Base-by-base conservation (phyloP, 2,113 vertebrate genomes). In the Murina feae region DNA sequence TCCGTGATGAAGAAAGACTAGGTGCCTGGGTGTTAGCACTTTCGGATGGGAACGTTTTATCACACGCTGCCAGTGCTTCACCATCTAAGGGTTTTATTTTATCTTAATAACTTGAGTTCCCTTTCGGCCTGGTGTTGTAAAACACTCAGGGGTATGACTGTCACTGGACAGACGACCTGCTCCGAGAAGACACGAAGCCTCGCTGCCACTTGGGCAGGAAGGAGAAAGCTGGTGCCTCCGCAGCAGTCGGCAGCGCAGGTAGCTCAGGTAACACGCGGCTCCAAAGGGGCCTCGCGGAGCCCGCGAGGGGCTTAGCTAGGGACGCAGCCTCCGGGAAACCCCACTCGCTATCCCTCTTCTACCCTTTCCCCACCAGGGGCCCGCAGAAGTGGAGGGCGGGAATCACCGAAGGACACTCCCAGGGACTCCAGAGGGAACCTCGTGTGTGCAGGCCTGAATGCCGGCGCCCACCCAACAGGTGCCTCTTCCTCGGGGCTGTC, bases 401-500 rank as follows among this genome's bases (percentile, higher is more conserved):
- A 86, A 95, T 95, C 90, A 74, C 92, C 86, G 39, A 42, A 65
- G 69, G 49, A 90, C 93, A 58, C 91, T 60, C 86, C 95, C 83
- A 81, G 80, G 58, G 84, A 88, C 94, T 81, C 95, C 95, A 28
- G 58, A 68, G 84, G 86, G 93, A 72, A 95, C 32, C 28, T 55
- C 96, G 84, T 94, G 89, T 91, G 96, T 80, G 68, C 39, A 74
- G 90, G 93, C 85, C 90, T 79, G 72, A 89, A 82, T 80, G 75
- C 87, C 95, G 91, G 93, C 60, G 95, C 95, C 96, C 93, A 74
- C 94, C 95, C 96, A 97, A 98, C 98, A 98, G 97, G 98, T 98
- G 98, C 95, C 96, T 96, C 91, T 96, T 96, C 58, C 44, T 32
- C 0, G 12, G 51, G 53, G 88, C 96, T 81, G 16, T 89, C 58